Base-by-base conservation (phyloP, 2,888 invertebrate species). In the Hypolimnas misippus region DNA sequence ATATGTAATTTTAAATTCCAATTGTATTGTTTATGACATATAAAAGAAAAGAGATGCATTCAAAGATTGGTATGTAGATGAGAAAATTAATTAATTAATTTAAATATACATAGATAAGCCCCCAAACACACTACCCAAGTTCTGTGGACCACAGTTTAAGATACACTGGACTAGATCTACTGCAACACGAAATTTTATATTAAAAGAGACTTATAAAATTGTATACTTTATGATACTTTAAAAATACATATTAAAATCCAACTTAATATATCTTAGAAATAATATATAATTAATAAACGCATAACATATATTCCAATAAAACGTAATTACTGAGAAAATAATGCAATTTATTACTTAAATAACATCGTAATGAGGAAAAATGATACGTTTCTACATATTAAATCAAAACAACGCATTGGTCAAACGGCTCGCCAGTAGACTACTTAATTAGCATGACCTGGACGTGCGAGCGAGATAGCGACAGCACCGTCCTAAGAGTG, bases 361-460 rank as follows among this genome's bases (percentile, higher is more conserved):
- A 25, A 49, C 42, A 42, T n/a, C 40, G 44, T 49, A 49, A 49
- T 25, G 49, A 49, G 49, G 49, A 49, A 49, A 25, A 49, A 49
- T 49, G 29, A 49, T 46, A 46, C 44, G 21, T 58, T 58, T 58
- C 58, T 40, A 61, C 56, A 60, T 60, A 57, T 38, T 54, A 61
- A 61, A 61, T 65, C 61, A 60, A 38, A 16, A 35, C 61, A 61
- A 21, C 12, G 52, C 66, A 69, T 69, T 69, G 69, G 69, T 64
- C 67, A 65, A 61, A 68, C 75, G 74, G 72, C 73, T 76, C 71
- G 74, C 76, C 72, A 74, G 81, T 84, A 82, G 79, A 67, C 82
- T 80, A 79, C 81, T 63, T 70, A 72, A 68, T 73, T 81, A 79
- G 68, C 70, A 61, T 65, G 60, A 66, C 62, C 62, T 72, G 67